Conservation (phyloP, 2,113 vertebrate genomes). For the Pterocles gutturalis region DNA sequence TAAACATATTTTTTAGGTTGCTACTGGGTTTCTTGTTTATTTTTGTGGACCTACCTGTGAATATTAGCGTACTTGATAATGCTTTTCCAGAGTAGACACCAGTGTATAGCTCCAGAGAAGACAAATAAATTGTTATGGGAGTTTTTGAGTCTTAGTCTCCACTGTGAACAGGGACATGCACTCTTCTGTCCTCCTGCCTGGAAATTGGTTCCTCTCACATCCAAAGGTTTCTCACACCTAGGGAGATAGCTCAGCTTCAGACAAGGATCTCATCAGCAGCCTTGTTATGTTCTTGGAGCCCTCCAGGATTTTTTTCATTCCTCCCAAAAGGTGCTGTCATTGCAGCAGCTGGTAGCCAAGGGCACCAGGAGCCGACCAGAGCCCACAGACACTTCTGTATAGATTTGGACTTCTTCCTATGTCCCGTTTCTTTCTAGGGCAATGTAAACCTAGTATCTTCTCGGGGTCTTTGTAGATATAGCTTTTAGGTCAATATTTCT, state of each 20-base stretch:
- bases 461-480: fast-evolving
- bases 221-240: neutral
- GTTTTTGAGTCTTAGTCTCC: neutral
- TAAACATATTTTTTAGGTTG: neutral
- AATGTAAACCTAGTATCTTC: fast-evolving
- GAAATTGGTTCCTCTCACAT: neutral
- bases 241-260: neutral
- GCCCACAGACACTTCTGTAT: neutral
- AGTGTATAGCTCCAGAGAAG: neutral
- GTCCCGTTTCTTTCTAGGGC: neutral
- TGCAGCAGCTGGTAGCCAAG: neutral
- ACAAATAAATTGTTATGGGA: neutral
- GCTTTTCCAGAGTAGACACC: neutral
- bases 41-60: neutral
- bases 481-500: neutral
- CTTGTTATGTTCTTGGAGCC: neutral
- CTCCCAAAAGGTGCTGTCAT: neutral
- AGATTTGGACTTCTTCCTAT: neutral
- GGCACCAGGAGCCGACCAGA: neutral
- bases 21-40: neutral
- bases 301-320: neutral
- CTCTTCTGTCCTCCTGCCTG: neutral
- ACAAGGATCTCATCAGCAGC: neutral
- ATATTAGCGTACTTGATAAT: neutral
- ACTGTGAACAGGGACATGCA: neutral